Base-by-base conservation (phyloP, 2,888 invertebrate genomes). In the Drosophila anomalata region DNA sequence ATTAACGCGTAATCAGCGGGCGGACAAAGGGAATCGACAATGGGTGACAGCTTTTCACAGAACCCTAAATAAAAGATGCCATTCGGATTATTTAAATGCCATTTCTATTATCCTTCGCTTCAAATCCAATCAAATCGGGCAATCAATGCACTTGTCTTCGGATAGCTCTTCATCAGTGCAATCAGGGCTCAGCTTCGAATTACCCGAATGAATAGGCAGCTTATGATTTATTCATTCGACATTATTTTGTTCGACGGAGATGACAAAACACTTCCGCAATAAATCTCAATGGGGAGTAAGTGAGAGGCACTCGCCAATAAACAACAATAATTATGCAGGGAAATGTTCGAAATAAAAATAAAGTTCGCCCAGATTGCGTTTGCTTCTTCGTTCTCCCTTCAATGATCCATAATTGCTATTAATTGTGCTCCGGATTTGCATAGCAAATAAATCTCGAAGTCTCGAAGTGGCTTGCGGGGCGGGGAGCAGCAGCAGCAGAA, bases 361-460 rank as follows among this genome's bases (percentile, higher is more conserved):
- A 47, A 7, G 41, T 9, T 48, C 20, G 53, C 26, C 33, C 14
- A 36, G n/a, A 31, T 22, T n/a, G 17, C 4, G 36, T 17, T 14
- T 29, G 24, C 33, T 12, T 14, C 36, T 26, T 14, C 24, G 12
- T 17, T 1, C 31, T 44, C 9, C 24, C 59, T 39, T 75, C 86
- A 82, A 87, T 79, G 70, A 60, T 62, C 61, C 86, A 77, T 87
- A 82, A 87, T 82, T 87, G 86, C 72, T 79, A 79, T 85, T 87
- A 82, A 82, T 85, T 84, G 63, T 67, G 24, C 54, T 61, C 53
- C 41, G 55, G 57, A 71, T 85, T 81, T 81, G 72, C 70, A 73
- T 75, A 58, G 77, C 79, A 84, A 78, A 56, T 72, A 62, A 73
- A 52, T 63, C 46, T 54, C 31, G 24, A 4, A 73, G 47, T 63